phyloP scores from a whole-genome alignment of 2,888 invertebrate genomes.

The Sinhomidia bicolor region DNA sequence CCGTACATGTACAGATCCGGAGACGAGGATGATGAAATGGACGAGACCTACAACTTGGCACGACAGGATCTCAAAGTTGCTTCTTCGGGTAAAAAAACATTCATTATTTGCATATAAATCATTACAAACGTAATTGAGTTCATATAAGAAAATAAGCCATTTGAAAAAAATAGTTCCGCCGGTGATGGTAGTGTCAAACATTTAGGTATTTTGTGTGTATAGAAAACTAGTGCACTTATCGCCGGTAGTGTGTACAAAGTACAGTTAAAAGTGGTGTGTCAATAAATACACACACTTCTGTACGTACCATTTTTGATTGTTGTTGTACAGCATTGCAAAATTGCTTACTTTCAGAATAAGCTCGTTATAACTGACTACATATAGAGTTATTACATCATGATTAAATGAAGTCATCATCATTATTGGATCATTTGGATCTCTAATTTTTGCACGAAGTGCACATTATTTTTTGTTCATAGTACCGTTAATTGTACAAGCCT shows the following conservation, averaged over 20 bases:
- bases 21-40: conserved; percentile 77
- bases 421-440: conserved; percentile 23
- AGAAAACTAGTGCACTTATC: not conserved
- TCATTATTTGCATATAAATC: not conserved
- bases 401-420: conserved; percentile 54
- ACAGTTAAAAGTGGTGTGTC: conserved; percentile 42
- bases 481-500: conserved; percentile 18
- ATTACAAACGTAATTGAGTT: not conserved
- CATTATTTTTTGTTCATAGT: conserved; percentile 2
- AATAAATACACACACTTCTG: not conserved
- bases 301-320: not conserved
- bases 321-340: not conserved
- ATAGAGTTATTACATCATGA: not conserved
- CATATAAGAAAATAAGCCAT: not conserved
- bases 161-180: conserved; percentile 5
- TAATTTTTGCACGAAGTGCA: conserved; percentile 13
- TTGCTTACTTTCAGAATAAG: not conserved
- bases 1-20: conserved; percentile 76
- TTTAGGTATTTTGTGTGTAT: not conserved
- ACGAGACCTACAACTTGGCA: conserved; percentile 53
- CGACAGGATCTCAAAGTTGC: conserved; percentile 70
- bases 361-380: not conserved
- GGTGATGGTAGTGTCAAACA: conserved; percentile 29
- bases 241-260: not conserved
- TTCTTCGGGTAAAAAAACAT: conserved; percentile 17